Percentiles rank a stretch among this genome's conserved stretches.
These are phyloP conservation scores for Epizoanthus rinbou DNA, from an alignment of 92 coral and sea anemone genomes.

Conservation along the genomic window DNA sequence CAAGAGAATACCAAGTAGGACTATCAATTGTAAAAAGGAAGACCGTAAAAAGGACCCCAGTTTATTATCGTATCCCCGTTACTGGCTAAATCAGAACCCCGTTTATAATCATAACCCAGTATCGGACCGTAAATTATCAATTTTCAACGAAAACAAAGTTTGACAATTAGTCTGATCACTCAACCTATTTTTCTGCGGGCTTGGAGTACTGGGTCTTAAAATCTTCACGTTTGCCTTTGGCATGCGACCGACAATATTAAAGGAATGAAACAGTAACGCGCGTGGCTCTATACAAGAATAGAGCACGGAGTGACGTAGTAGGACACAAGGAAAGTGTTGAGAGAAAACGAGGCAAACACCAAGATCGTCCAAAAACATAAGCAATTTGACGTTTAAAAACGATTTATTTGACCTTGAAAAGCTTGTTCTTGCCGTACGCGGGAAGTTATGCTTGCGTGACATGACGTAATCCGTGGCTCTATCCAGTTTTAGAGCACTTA, in stretches of 20 bases:
- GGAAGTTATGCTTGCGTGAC: too few relatives aligned
- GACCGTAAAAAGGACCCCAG: slow-evolving; percentile 22
- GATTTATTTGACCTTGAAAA: too few relatives aligned
- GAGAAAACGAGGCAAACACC: slow-evolving; percentile 13
- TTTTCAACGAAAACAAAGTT: slow-evolving; percentile 23
- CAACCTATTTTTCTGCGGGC: slow-evolving; percentile 30
- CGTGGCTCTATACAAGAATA: too few relatives aligned
- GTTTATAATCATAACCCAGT: slow-evolving; percentile 27
- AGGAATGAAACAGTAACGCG: too few relatives aligned
- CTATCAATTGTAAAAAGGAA: slow-evolving; percentile 9
- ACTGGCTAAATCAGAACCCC: slow-evolving; percentile 30
- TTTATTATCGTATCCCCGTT: slow-evolving; percentile 26
- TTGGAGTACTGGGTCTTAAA: slow-evolving; percentile 28
- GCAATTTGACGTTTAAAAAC: too few relatives aligned
- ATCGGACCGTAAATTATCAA: slow-evolving; percentile 28
- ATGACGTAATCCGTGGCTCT: too few relatives aligned
- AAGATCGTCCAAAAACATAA: slow-evolving; percentile 18
- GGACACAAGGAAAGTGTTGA: too few relatives aligned
- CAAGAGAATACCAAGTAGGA: slow-evolving; percentile 26
- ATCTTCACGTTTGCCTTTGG: slow-evolving; percentile 29
- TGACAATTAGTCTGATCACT: slow-evolving; percentile 28
- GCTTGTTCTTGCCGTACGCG: too few relatives aligned
- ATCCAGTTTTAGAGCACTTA: slow-evolving; percentile 12
- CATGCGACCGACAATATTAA: slow-evolving; percentile 28
- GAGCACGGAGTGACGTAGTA: too few relatives aligned